Evolutionary conservation across 2,797 vertebrate species (phyloP).

Genomic region (Sitta carolinensis): DNA sequence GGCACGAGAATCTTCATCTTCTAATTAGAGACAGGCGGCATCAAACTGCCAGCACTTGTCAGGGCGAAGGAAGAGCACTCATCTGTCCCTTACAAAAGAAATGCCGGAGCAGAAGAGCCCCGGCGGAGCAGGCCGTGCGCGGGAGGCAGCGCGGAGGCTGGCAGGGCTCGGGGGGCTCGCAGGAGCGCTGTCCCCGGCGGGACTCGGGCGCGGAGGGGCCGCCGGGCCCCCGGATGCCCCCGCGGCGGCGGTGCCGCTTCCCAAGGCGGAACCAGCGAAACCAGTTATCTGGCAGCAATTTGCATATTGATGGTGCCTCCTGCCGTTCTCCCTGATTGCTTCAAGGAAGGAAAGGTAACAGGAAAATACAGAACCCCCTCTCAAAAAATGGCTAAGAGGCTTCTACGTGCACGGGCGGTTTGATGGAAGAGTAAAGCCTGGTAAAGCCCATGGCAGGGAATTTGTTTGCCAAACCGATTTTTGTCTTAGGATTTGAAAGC

Average conservation of each 20-base stretch:
- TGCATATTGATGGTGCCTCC: conserved; percentile 85
- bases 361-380: conserved; percentile 72
- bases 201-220: neutral
- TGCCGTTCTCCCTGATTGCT: conserved; percentile 81
- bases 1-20: neutral
- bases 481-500: conserved; percentile 46
- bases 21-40: neutral
- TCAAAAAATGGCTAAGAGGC: conserved; percentile 34
- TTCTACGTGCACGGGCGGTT: conserved; percentile 41
- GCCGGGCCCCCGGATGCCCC: neutral
- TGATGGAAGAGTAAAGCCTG: conserved; percentile 55
- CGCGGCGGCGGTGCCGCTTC: conserved; percentile 48
- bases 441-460: conserved; percentile 46
- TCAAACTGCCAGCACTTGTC: neutral
- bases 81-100: rapidly evolving
- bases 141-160: neutral
- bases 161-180: neutral
- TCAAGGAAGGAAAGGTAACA: conserved; percentile 79
- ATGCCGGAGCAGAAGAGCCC: neutral
- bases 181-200: neutral
- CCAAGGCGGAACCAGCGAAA: conserved; percentile 79
- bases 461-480: conserved; percentile 56
- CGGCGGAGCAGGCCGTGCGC: rapidly evolving
- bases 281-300: conserved; percentile 79
- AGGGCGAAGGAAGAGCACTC: neutral